Percentiles rank a stretch among this genome's conserved stretches.
These are phyloP conservation scores for Drosophila paranaensis DNA, from an alignment of 2,888 invertebrate genomes.

Conservation along the genomic window DNA sequence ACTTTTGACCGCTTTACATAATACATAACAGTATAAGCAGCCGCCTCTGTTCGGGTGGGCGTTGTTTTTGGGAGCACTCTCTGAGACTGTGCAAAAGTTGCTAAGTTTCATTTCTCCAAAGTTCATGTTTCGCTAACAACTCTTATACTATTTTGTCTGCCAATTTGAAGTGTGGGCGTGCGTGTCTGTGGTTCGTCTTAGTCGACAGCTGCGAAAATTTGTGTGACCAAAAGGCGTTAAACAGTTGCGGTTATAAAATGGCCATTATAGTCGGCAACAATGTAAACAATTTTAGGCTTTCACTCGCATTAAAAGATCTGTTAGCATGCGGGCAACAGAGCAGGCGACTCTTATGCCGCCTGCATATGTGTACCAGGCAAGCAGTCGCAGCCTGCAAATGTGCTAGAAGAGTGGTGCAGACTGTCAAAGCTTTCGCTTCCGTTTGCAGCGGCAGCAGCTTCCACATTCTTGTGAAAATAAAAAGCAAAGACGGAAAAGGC, in stretches of 20 bases:
- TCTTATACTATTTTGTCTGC: conserved; percentile 10
- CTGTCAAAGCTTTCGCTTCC: conserved; percentile 18
- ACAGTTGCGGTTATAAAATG: conserved; percentile 64
- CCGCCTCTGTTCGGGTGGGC: background rate
- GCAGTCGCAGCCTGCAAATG: conserved; percentile 1
- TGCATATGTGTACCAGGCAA: conserved; percentile 11
- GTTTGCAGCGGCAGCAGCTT: conserved; percentile 4
- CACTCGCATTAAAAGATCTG: conserved; percentile 49
- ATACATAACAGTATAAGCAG: conserved; percentile 18
- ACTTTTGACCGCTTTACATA: conserved; percentile 63
- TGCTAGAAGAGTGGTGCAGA: conserved; percentile 14
- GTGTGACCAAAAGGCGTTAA: conserved; percentile 60
- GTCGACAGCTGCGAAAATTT: conserved; percentile 25
- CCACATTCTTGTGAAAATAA: conserved; percentile 20
- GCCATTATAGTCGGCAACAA: conserved; percentile 37
- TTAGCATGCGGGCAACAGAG: conserved; percentile 21
- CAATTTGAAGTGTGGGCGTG: conserved; percentile 20
- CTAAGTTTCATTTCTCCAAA: conserved; percentile 27
- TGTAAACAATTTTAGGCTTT: conserved; percentile 65
- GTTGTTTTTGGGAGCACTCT: conserved; percentile 12
- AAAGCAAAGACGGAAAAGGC: conserved; percentile 10
- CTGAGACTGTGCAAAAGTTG: conserved; percentile 1
- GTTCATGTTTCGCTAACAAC: conserved; percentile 23
- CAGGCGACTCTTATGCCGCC: conserved; percentile 2
- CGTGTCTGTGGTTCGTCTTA: conserved; percentile 18